These are phyloP conservation scores for Perognathus longimembris DNA, from an alignment of 2,113 vertebrate genomes.

Conservation along the genomic window DNA sequence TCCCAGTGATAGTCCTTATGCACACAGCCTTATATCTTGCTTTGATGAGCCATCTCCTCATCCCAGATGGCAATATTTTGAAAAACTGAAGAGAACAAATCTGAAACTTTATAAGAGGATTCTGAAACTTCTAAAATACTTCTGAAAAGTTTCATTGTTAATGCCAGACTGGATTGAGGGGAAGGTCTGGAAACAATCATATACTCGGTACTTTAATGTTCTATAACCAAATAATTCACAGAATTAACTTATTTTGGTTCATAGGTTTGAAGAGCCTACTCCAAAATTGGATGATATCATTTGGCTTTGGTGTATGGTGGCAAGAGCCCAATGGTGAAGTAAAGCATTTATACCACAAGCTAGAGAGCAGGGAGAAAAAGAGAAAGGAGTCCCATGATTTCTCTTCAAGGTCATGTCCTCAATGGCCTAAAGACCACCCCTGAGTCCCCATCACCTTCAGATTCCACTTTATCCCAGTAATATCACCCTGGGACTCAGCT, in stretches of 20 bases:
- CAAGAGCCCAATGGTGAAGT: neutral
- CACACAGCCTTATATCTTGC: neutral
- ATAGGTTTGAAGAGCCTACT: neutral
- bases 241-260: neutral
- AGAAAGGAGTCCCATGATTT: neutral
- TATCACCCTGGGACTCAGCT: neutral
- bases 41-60: neutral
- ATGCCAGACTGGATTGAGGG: neutral
- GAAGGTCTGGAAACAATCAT: neutral
- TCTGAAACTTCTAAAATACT: neutral
- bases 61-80: neutral
- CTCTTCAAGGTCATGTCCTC: neutral
- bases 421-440: neutral
- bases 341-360: neutral
- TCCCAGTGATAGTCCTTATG: neutral
- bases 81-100: neutral
- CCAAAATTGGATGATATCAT: neutral
- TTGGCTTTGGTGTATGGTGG: neutral
- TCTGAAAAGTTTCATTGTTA: neutral
- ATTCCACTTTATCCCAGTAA: neutral
- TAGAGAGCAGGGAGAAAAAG: neutral
- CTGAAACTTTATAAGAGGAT: neutral
- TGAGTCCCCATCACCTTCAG: neutral
- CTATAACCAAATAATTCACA: neutral
- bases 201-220: neutral